phyloP scores from a whole-genome alignment of 2,888 invertebrate species.

The Cephus spinipes region DNA sequence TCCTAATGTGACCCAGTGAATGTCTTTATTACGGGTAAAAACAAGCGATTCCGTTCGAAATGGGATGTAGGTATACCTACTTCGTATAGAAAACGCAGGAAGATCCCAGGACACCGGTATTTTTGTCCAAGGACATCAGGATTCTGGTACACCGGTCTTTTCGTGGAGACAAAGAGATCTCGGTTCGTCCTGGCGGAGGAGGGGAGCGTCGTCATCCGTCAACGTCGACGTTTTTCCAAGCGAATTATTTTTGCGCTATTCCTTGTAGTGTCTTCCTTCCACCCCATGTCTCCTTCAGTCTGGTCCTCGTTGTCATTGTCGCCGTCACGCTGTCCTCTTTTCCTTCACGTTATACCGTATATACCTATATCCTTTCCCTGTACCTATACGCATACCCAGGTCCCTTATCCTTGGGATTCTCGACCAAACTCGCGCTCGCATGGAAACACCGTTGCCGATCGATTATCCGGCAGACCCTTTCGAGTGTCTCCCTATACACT shows the following conservation, averaged over 20 bases:
- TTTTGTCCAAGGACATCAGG: not conserved
- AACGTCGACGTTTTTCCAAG: slow-evolving; percentile 4
- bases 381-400: not conserved
- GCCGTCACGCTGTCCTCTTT: not conserved
- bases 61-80: not conserved
- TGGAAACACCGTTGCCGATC: not conserved
- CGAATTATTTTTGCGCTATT: not conserved
- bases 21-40: not conserved
- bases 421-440: not conserved
- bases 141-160: not conserved
- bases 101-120: not conserved
- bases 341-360: not conserved
- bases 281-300: not conserved
- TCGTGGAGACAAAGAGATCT: slow-evolving; percentile 4
- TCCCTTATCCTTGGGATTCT: not conserved
- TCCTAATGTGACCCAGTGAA: not conserved
- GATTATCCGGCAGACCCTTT: not conserved
- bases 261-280: not conserved
- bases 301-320: not conserved
- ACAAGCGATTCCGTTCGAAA: not conserved
- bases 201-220: not conserved
- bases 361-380: not conserved
- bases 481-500: not conserved
- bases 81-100: not conserved
- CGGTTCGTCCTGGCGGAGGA: not conserved